Evolutionary conservation across 1,140 invertebrate genomes (phyloP).

Genomic region (Zaprionus lachaisei): DNA sequence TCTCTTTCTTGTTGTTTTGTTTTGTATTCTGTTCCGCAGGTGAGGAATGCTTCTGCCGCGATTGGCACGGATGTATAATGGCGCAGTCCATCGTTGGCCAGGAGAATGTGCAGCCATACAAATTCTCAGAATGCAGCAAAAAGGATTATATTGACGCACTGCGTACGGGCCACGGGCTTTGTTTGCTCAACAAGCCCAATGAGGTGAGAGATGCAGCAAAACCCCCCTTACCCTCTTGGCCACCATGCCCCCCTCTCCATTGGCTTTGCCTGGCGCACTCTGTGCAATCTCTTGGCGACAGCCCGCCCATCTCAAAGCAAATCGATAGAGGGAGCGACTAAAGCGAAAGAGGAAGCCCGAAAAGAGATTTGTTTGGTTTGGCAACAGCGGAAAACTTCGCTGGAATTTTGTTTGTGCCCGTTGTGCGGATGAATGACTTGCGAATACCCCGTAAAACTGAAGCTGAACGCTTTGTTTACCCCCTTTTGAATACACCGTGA

Average conservation of each 20-base stretch:
- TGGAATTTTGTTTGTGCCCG: not conserved
- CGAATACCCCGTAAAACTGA: not conserved
- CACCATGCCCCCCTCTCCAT: no score
- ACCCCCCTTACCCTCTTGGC: not conserved
- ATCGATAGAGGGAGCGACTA: slow-evolving; percentile 10
- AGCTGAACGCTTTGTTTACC: not conserved
- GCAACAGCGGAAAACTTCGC: not conserved
- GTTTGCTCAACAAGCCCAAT: slow-evolving; percentile 96
- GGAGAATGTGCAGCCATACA: slow-evolving; percentile 96
- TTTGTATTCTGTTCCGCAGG: slow-evolving; percentile 45
- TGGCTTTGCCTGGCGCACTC: not conserved
- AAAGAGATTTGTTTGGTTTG: not conserved
- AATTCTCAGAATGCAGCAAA: slow-evolving; percentile 95
- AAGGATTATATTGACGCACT: slow-evolving; percentile 93
- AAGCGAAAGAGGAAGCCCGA: not conserved
- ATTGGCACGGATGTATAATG: slow-evolving; percentile 99
- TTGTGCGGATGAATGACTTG: not conserved
- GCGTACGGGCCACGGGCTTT: slow-evolving; percentile 91
- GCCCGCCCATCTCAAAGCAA: not conserved
- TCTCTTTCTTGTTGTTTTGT: not conserved
- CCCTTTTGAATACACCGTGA: not conserved
- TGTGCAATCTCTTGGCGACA: slow-evolving; percentile 8
- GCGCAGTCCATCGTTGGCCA: slow-evolving; percentile 95
- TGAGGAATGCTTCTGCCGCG: slow-evolving; percentile 92
- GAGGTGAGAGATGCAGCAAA: slow-evolving; percentile 87